A percentile compares a stretch with the other conserved stretches of the same genome.
Evolutionary conservation across 2,113 vertebrate genomes (phyloP).

Genomic region (Apistogramma diplotaenia): DNA sequence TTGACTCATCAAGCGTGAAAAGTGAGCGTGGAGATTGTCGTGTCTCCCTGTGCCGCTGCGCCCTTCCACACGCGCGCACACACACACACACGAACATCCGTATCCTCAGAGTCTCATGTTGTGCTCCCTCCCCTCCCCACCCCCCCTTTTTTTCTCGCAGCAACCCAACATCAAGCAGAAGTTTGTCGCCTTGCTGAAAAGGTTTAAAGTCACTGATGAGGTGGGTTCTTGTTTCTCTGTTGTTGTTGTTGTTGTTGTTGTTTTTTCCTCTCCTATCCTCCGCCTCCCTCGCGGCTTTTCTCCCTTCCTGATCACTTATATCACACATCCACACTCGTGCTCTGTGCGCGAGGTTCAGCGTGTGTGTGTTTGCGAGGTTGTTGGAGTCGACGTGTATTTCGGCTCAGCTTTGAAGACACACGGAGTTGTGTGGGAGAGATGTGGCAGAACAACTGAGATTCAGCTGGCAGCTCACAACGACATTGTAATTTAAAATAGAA

Average conservation of each 20-base stretch:
- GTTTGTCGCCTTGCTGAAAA: constrained; percentile 72
- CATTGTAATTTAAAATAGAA: constrained; percentile 33
- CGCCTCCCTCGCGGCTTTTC: neutral
- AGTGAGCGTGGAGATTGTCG: neutral
- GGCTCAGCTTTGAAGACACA: neutral
- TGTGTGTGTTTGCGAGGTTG: neutral
- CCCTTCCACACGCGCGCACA: neutral
- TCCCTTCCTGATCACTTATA: neutral
- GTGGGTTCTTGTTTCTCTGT: constrained; percentile 18
- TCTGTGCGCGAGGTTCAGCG: neutral
- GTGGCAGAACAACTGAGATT: constrained; percentile 32
- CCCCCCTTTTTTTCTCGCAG: constrained; percentile 27
- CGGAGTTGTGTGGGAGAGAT: constrained; percentile 22
- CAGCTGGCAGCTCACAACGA: constrained; percentile 7
- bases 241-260: neutral
- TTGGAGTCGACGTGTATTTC: neutral
- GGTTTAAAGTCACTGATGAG: constrained; percentile 74
- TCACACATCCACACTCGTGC: neutral
- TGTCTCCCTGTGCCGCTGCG: neutral
- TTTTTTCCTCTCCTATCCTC: neutral
- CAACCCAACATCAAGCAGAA: constrained; percentile 76
- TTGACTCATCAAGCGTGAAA: constrained; percentile 33
- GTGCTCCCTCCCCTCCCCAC: neutral
- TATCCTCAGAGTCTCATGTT: neutral
- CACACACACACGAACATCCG: neutral